Base-by-base conservation (phyloP, 2,797 vertebrate genomes). In the Phoebastria nigripes region DNA sequence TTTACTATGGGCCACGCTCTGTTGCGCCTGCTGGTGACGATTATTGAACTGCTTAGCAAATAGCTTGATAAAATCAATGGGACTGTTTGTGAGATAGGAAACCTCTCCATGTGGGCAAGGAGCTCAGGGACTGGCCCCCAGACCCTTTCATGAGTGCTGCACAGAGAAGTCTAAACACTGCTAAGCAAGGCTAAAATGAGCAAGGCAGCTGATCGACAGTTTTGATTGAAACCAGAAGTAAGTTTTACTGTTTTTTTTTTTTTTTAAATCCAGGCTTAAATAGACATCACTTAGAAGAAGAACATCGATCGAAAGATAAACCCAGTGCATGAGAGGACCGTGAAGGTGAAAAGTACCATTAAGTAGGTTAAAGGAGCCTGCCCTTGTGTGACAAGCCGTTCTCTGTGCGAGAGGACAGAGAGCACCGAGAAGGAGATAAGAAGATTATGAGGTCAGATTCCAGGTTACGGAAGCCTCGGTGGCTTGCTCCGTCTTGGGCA, bases 281-380 rank as follows among this genome's bases (percentile, higher is more conserved):
- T 42, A 77, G 71, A 61, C 78, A 84, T 77, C 63, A 31, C 52
- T 92, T 89, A 82, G 83, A 72, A 90, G 67, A 82, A 41, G 19
- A 78, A 74, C 72, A 78, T 17, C 0, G 26, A 94, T 91, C 0
- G 5, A 59, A 94, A 89, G 85, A 88, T 94, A 95, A 91, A 74
- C 37, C 15, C 71, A 31, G 31, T 18, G 35, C 42, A 22, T 16
- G 12, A 91, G 39, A 54, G 44, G 71, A 92, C 46, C 49, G 46
- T 51, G 74, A 80, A 91, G 81, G 71, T 91, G 81, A 87, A 93
- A 87, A 76, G 81, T 65, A 47, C 42, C 47, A n/a, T 82, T 89
- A 82, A n/a, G 31, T n/a, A 69, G 47, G 71, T 84, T 89, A 70
- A 89, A 86, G 71, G 71, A 92, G 67, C 37, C 47, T 89, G 84